Base-by-base conservation (phyloP, 2,888 invertebrate species). In the Drosophila incognita region DNA sequence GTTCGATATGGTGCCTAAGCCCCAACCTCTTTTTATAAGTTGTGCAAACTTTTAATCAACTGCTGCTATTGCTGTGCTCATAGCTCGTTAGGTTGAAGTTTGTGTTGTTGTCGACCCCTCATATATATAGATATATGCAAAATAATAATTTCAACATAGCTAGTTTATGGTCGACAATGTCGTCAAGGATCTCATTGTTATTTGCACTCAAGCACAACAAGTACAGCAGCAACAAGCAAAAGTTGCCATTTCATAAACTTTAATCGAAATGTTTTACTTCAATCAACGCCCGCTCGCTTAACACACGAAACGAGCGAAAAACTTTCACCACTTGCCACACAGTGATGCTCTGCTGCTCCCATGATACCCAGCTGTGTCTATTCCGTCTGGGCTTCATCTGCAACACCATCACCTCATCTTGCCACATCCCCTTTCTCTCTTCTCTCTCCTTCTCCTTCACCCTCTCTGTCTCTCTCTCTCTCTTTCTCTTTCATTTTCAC, bases 211-310 rank as follows among this genome's bases (percentile, higher is more conserved):
- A 40, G 54, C 38, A 49, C 62, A 65, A 29, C 79, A 49, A 35
- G 40, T 33, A 48, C 59, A 52, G 10, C 52, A 80, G 21, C 21
- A 46, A 46, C 46, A 36, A 65, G 53, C 59, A 67, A 80, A 74
- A 82, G 81, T 81, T 88, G 82, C 77, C 78, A 83, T 87, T 87
- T 90, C 87, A 87, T 89, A 87, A 87, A 87, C 87, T 87, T 87
- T 89, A 87, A 90, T 87, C 87, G 90, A 87, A 87, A 87, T 87
- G 89, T 87, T 87, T 87, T 87, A 90, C 87, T 89, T 88, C 86
- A 88, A 87, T 85, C 90, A 89, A 82, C 86, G 79, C 68, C 68
- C 70, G 61, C 77, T 61, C 24, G 13, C 24, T 21, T 11, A 51
- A 74, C 74, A 76, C 67, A 79, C 70, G 72, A 67, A 74, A 81